Percentiles rank a stretch among this genome's conserved stretches.
Evolutionary conservation across 2,113 vertebrate genomes (phyloP).

Genomic region (Campylorhamphus procurvoides): DNA sequence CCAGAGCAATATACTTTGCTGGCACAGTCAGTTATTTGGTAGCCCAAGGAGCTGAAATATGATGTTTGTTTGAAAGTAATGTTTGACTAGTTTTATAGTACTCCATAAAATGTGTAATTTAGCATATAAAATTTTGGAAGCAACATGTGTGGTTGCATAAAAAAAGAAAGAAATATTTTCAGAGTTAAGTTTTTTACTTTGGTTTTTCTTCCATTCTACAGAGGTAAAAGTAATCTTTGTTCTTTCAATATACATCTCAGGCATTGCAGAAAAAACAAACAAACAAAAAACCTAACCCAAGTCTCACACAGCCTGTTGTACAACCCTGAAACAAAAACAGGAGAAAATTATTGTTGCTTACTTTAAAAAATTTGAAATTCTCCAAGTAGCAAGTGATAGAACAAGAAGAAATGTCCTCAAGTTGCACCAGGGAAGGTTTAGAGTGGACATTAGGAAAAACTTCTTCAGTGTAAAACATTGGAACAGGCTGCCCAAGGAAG

Average conservation of each 20-base stretch:
- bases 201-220: neutral
- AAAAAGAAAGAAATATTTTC: neutral
- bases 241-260: neutral
- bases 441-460: neutral
- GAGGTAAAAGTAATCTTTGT: neutral
- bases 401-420: neutral
- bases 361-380: neutral
- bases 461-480: neutral
- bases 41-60: neutral
- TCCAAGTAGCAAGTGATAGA: neutral
- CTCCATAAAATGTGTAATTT: neutral
- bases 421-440: neutral
- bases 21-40: conserved; percentile 20
- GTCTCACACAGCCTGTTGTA: neutral
- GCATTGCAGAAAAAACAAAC: neutral
- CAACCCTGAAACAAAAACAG: neutral
- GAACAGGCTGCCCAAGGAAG: neutral
- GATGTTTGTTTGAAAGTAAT: neutral
- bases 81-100: conserved; percentile 23
- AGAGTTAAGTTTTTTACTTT: neutral
- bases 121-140: neutral
- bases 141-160: neutral
- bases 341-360: neutral
- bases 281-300: neutral
- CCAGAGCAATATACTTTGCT: neutral